Conservation (phyloP, 2,113 vertebrate species). For the Xenotilapia longispinis region DNA sequence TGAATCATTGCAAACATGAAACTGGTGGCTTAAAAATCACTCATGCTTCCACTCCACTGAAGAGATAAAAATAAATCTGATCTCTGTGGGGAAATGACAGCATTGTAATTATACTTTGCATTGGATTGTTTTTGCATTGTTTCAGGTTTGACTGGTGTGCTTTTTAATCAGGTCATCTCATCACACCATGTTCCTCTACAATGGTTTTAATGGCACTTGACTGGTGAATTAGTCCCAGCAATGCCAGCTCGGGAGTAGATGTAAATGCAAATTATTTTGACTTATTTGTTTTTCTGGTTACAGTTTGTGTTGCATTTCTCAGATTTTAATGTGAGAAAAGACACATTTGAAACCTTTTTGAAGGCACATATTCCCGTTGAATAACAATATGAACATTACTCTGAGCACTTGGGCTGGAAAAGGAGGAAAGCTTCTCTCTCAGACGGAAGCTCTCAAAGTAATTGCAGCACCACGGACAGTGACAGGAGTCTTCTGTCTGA, state of each 20-base stretch:
- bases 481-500: background rate
- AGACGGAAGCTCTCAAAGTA: background rate
- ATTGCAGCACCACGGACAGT: constrained; percentile 18
- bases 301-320: background rate
- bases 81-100: background rate
- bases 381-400: background rate
- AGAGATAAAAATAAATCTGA: background rate
- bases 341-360: background rate
- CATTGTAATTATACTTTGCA: background rate
- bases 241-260: background rate
- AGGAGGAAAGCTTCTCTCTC: background rate
- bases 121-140: background rate
- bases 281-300: background rate
- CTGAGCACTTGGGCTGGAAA: background rate
- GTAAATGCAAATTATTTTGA: background rate
- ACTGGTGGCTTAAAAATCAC: background rate
- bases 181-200: background rate
- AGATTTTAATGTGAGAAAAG: background rate
- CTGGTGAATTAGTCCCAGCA: background rate
- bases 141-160: background rate
- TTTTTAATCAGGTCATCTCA: background rate
- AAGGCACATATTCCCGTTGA: background rate
- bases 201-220: background rate
- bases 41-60: background rate
- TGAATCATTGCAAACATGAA: background rate